These are phyloP conservation scores for Sebastes matsubarae DNA, from an alignment of 2,797 vertebrate genomes.

Conservation along the genomic window DNA sequence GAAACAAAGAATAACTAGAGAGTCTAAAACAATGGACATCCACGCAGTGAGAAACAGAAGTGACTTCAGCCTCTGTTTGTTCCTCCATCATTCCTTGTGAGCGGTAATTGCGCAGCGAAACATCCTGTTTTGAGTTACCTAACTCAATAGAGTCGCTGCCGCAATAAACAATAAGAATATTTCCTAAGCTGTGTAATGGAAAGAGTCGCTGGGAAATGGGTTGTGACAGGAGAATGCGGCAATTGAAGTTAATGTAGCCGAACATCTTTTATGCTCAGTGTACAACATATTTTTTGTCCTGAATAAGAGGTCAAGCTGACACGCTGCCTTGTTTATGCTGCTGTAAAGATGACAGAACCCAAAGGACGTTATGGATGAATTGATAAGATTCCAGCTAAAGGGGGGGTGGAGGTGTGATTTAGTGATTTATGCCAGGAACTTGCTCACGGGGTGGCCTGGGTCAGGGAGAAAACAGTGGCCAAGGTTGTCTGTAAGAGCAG, in stretches of 20 bases:
- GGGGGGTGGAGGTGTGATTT: background rate
- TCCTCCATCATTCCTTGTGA: slow-evolving; percentile 75
- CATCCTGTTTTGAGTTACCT: slow-evolving; percentile 82
- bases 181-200: slow-evolving; percentile 71
- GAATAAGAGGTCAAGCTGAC: slow-evolving; percentile 68
- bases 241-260: slow-evolving; percentile 38
- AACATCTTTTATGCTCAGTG: slow-evolving; percentile 31
- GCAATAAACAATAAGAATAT: slow-evolving; percentile 75
- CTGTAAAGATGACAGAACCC: slow-evolving; percentile 67
- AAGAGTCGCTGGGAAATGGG: slow-evolving; percentile 67
- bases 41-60: slow-evolving; percentile 50
- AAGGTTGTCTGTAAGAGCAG: slow-evolving; percentile 71
- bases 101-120: slow-evolving; percentile 78
- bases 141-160: slow-evolving; percentile 75
- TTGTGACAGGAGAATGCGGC: slow-evolving; percentile 68
- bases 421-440: slow-evolving; percentile 70
- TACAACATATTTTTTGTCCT: slow-evolving; percentile 34
- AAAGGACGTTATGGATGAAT: slow-evolving; percentile 68
- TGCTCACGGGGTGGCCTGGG: slow-evolving; percentile 52
- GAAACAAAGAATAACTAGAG: slow-evolving; percentile 62
- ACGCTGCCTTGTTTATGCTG: slow-evolving; percentile 62
- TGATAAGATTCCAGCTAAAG: slow-evolving; percentile 59
- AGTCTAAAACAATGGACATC: slow-evolving; percentile 69
- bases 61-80: slow-evolving; percentile 74
- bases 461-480: slow-evolving; percentile 65